phyloP scores from a whole-genome alignment of 2,797 vertebrate species.

The Triplophysa bombifrons region DNA sequence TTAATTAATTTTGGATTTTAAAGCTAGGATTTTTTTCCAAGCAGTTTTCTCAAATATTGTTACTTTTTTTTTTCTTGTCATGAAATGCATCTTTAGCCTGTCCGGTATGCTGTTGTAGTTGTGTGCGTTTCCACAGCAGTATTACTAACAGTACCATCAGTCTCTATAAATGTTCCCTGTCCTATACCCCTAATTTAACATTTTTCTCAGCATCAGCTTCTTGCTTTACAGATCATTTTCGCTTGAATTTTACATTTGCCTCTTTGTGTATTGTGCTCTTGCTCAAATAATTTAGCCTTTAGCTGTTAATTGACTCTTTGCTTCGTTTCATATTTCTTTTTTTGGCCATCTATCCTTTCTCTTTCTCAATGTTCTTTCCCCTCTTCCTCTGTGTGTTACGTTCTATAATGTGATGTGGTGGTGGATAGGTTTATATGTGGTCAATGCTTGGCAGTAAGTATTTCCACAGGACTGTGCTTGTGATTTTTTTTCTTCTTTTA shows the following conservation, averaged over 20 bases:
- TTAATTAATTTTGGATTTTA: not conserved
- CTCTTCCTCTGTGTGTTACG: not conserved
- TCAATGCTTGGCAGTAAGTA: constrained; percentile 60
- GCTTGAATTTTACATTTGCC: constrained; percentile 45
- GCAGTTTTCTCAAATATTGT: constrained; percentile 5
- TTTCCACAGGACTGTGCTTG: constrained; percentile 33
- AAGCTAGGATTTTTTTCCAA: not conserved
- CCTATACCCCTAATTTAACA: constrained; percentile 3
- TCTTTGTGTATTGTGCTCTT: constrained; percentile 19
- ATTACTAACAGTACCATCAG: constrained; percentile 44
- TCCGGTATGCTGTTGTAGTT: constrained; percentile 3
- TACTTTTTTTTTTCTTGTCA: not conserved
- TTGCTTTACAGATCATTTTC: constrained; percentile 37
- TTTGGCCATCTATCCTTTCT: not conserved
- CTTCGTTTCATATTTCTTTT: constrained; percentile 16
- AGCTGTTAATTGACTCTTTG: constrained; percentile 19
- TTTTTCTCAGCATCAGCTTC: constrained; percentile 5
- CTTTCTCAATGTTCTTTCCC: not conserved
- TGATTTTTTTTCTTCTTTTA: constrained; percentile 46
- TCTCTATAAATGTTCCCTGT: constrained; percentile 43
- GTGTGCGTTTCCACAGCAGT: constrained; percentile 32
- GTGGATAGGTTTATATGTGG: constrained; percentile 40
- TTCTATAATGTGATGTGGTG: constrained; percentile 31
- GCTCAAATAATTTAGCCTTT: constrained; percentile 35
- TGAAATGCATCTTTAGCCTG: constrained; percentile 14